A percentile compares a stretch with the other conserved stretches of the same genome.
These are phyloP conservation scores for Brenthis hecate DNA, from an alignment of 2,888 invertebrate species.

Conservation along the genomic window DNA sequence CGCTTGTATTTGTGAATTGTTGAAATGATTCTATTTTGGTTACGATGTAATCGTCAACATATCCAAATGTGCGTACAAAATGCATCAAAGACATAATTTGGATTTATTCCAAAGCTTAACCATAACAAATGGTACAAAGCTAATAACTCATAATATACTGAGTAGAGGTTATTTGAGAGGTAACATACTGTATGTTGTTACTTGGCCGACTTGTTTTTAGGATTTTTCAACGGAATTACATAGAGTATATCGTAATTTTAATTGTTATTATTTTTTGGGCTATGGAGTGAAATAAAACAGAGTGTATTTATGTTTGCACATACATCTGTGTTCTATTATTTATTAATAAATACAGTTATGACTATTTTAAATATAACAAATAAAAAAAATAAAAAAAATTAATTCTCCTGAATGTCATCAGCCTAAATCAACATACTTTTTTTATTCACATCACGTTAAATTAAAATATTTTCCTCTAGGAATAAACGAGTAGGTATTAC, in stretches of 20 bases:
- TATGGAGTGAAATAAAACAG: too few relatives aligned
- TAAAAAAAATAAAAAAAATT: too few relatives aligned
- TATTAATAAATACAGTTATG: too few relatives aligned
- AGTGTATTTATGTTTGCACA: too few relatives aligned
- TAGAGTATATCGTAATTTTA: too few relatives aligned
- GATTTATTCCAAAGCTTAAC: slow-evolving; percentile 29
- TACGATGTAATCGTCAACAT: slow-evolving; percentile 23
- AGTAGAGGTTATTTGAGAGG: neutral
- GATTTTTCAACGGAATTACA: too few relatives aligned
- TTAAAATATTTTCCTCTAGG: slow-evolving; percentile 1
- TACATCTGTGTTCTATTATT: too few relatives aligned
- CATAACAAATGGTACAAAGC: slow-evolving; percentile 9
- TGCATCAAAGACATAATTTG: slow-evolving; percentile 24
- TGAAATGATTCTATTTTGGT: slow-evolving; percentile 22
- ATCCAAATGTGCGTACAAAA: slow-evolving; percentile 19
- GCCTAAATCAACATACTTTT: neutral
- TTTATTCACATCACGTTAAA: neutral
- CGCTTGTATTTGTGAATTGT: slow-evolving; percentile 2
- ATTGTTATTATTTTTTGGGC: too few relatives aligned
- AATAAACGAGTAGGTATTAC: slow-evolving; percentile 8
- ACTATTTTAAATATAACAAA: too few relatives aligned
- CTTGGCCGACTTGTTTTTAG: too few relatives aligned
- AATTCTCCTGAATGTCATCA: too few relatives aligned
- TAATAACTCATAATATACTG: neutral
- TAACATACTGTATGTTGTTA: too few relatives aligned